These are phyloP conservation scores for Pogonognathellus flavescens DNA, from an alignment of 1,140 invertebrate genomes.

Conservation along the genomic window DNA sequence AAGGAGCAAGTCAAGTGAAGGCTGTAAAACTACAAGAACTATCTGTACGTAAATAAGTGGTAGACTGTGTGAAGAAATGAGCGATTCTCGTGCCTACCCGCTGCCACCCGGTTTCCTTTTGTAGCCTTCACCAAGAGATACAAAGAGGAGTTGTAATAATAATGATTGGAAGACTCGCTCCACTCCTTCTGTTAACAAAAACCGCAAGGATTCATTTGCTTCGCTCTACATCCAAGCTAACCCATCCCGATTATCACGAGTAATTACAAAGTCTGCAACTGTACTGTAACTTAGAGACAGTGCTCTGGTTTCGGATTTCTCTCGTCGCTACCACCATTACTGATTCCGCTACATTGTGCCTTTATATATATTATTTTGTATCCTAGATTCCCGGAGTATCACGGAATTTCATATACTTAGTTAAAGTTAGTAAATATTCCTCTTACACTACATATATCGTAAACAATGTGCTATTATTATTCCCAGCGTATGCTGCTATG, in stretches of 20 bases:
- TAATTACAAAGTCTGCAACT: constrained; percentile 42
- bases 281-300: constrained; percentile 34
- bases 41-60: constrained; percentile 10
- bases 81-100: constrained; percentile 17
- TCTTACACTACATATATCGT: too few species aligned
- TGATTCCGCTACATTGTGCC: neutral
- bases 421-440: too few species aligned
- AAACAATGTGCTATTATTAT: too few species aligned
- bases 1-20: neutral
- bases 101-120: constrained; percentile 42
- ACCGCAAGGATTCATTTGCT: constrained; percentile 53
- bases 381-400: too few species aligned
- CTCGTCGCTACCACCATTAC: neutral
- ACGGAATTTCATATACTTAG: too few species aligned
- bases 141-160: constrained; percentile 51
- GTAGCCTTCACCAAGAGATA: constrained; percentile 42
- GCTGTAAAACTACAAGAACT: neutral
- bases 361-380: too few species aligned
- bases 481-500: too few species aligned
- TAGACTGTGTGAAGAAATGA: constrained; percentile 29
- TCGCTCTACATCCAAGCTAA: constrained; percentile 37
- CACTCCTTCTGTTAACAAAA: constrained; percentile 37
- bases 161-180: constrained; percentile 45
- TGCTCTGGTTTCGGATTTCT: constrained; percentile 22
- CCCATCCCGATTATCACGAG: constrained; percentile 42